Evolutionary conservation across 2,888 invertebrate species (phyloP), one percentile per base, ranked within the genome.

Genomic region (Chymomyza amoena): DNA sequence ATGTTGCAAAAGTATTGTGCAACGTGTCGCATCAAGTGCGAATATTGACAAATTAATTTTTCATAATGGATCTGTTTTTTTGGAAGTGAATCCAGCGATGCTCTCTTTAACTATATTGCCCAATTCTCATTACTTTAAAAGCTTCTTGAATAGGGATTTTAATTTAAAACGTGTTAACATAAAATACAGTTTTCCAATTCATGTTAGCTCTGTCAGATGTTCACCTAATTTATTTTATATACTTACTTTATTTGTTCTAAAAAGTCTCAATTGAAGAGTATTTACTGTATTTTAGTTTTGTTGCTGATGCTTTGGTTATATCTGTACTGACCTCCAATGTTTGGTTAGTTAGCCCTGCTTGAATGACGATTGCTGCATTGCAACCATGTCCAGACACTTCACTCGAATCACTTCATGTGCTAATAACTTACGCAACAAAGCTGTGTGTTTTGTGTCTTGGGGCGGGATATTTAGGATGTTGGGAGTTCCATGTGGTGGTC

Each of bases 371-470:
- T 84, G 80, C 73, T 83, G 83, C 85, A 87, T 56, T 74, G 82
- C 71, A 81, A 78, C 84, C 68, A 69, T 64, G 64, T 51, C 28
- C 73, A 70, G 64, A 54, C 66, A 72, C 68, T 70, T 69, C 52
- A 68, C 56, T 51, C 63, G 66, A 54, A n/a, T 66, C 69, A 56
- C 65, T 72, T 16, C 62, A 69, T 68, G 39, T 74, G 74, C 76
- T 84, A 78, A 82, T 84, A 82, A 80, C 83, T 84, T 84, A 84
- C 83, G 87, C 78, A 84, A 84, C 85, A 87, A 87, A 84, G 85
- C 83, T 83, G 76, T 74, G 54, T 54, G 16, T 18, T 54, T 18
- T 18, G 54, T 54, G 7, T 54, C 54, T 54, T 10, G 16, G 25
- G 36, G 18, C 2, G 54, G 50, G 39, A 20, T n/a, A 32, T 36